A percentile compares a stretch with the other conserved stretches of the same genome.
These are phyloP conservation scores for Enteromius afrohamiltoni DNA, from an alignment of 2,797 vertebrate genomes.

Conservation along the genomic window DNA sequence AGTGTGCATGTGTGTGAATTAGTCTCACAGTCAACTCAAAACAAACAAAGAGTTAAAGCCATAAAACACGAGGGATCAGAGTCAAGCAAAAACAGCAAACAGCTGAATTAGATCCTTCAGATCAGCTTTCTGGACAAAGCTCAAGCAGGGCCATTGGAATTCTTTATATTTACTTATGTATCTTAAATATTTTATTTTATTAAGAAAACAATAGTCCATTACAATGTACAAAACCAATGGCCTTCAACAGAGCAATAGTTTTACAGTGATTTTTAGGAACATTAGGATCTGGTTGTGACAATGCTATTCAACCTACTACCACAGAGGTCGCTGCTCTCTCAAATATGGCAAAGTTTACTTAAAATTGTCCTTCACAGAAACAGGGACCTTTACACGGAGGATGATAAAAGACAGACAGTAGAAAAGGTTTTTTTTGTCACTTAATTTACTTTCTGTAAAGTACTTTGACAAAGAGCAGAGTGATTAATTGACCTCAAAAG, in stretches of 20 bases:
- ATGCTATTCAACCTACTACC: neutral
- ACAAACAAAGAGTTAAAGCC: constrained; percentile 60
- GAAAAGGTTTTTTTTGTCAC: neutral
- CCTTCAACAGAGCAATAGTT: neutral
- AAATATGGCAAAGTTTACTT: neutral
- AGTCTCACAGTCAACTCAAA: constrained; percentile 57
- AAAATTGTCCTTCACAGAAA: neutral
- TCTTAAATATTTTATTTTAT: neutral
- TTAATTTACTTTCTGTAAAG: neutral
- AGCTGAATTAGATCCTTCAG: constrained; percentile 12
- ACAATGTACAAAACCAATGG: neutral
- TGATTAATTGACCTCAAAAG: constrained; percentile 1
- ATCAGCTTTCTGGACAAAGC: neutral
- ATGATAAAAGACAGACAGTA: neutral
- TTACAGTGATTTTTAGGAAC: neutral
- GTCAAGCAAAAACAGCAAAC: constrained; percentile 54
- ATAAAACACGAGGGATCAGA: constrained; percentile 15
- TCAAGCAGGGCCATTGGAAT: neutral
- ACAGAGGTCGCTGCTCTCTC: neutral
- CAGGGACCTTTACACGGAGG: neutral
- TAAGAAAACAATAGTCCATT: neutral
- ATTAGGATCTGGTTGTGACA: neutral
- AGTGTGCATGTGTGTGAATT: constrained; percentile 43
- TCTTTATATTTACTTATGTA: neutral
- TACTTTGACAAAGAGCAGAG: neutral